These are phyloP conservation scores for Silurus glanis DNA, from an alignment of 2,113 vertebrate species.

Conservation along the genomic window DNA sequence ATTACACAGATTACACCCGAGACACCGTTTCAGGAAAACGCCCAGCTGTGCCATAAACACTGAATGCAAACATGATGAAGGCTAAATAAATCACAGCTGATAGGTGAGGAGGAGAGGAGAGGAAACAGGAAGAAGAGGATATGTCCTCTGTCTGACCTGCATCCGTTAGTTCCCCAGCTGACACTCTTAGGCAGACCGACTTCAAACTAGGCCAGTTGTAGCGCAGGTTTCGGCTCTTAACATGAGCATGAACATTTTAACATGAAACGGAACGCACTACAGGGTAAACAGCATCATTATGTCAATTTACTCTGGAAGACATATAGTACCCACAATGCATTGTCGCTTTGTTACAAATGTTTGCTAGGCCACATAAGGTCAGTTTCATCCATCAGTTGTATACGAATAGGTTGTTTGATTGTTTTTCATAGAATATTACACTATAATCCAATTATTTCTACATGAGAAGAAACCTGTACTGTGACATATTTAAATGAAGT, in stretches of 20 bases:
- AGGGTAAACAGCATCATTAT: background rate
- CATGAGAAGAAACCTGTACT: background rate
- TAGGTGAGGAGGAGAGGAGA: background rate
- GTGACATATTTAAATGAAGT: background rate
- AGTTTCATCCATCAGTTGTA: background rate
- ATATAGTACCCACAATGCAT: background rate
- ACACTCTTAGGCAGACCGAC: background rate
- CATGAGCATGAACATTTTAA: background rate
- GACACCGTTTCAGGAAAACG: background rate
- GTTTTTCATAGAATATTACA: background rate
- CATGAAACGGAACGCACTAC: background rate
- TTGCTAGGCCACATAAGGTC: background rate
- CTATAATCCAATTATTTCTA: background rate
- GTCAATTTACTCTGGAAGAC: background rate
- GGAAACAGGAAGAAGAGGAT: slow-evolving; percentile 1
- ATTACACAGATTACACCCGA: background rate
- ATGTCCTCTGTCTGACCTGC: slow-evolving; percentile 33
- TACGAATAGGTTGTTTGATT: background rate
- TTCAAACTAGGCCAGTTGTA: slow-evolving; percentile 13
- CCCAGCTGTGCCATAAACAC: slow-evolving; percentile 3
- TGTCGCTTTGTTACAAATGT: background rate
- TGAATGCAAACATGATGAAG: slow-evolving; percentile 10
- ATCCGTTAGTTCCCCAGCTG: background rate
- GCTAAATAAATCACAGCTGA: slow-evolving; percentile 23
- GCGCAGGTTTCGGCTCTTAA: background rate